Percentiles rank a stretch among this genome's conserved stretches.
phyloP scores from a whole-genome alignment of 2,113 vertebrate genomes.

The Spea bombifrons region DNA sequence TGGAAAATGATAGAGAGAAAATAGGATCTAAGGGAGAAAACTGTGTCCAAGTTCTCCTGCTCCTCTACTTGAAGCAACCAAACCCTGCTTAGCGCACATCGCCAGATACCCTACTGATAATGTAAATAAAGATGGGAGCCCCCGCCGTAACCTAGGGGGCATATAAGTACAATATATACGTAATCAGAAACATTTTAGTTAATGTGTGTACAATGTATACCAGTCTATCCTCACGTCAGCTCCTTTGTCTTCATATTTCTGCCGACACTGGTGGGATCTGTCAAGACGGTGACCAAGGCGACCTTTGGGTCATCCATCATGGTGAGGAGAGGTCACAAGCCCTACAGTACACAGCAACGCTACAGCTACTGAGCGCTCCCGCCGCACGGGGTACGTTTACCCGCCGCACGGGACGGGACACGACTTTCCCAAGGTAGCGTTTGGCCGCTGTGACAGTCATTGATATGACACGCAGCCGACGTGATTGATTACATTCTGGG shows the following conservation, averaged over 20 bases:
- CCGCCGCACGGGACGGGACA: conserved; percentile 10
- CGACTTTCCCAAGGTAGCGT: background rate
- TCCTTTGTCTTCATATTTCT: background rate
- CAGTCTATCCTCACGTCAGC: too few relatives aligned
- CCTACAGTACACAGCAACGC: background rate
- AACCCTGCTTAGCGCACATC: too few relatives aligned
- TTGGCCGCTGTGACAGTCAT: background rate
- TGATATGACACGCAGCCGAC: conserved; percentile 26
- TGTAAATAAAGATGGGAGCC: too few relatives aligned
- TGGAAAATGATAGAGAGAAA: too few relatives aligned
- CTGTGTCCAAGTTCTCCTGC: too few relatives aligned
- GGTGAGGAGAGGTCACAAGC: conserved; percentile 1
- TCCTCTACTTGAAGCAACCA: too few relatives aligned
- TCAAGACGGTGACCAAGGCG: conserved; percentile 13
- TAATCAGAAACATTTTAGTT: too few relatives aligned
- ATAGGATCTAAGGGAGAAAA: too few relatives aligned
- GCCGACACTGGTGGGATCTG: conserved; percentile 19
- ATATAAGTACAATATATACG: too few relatives aligned
- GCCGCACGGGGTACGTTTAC: conserved; percentile 18
- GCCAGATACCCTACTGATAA: too few relatives aligned
- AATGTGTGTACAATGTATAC: too few relatives aligned
- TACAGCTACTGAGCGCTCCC: background rate
- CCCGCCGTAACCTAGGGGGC: too few relatives aligned
- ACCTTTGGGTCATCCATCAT: conserved; percentile 36
- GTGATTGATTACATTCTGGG: conserved; percentile 23